These are phyloP conservation scores for Xanthia togata DNA, from an alignment of 2,888 invertebrate species.

Conservation along the genomic window DNA sequence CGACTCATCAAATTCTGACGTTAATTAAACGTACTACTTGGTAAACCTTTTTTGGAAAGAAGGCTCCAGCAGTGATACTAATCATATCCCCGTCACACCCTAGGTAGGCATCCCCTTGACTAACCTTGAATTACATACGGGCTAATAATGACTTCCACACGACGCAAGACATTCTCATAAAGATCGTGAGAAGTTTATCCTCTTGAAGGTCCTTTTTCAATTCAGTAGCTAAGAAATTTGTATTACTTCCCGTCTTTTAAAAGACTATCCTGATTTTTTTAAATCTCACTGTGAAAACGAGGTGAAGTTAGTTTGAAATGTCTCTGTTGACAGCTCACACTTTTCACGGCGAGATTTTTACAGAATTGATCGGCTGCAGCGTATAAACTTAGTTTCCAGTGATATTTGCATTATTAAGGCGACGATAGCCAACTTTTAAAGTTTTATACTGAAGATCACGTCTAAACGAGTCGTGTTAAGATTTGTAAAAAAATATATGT, in stretches of 20 bases:
- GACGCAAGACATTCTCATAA: background rate
- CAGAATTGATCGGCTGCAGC: background rate
- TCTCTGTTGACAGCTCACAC: too few species aligned
- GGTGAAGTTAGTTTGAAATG: too few species aligned
- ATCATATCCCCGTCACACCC: background rate
- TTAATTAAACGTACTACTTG: background rate
- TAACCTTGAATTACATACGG: background rate
- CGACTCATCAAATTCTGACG: conserved; percentile 2
- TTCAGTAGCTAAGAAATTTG: background rate
- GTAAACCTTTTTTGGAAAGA: too few species aligned
- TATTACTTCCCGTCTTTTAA: background rate
- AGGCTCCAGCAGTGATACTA: background rate
- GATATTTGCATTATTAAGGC: background rate
- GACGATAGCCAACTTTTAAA: too few species aligned
- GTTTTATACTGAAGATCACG: too few species aligned
- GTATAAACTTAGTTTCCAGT: background rate
- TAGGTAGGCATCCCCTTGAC: background rate
- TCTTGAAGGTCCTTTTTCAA: background rate
- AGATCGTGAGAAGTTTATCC: background rate
- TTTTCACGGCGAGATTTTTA: too few species aligned
- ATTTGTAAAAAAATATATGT: too few species aligned
- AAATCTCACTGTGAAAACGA: too few species aligned
- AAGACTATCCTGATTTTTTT: too few species aligned
- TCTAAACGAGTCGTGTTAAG: too few species aligned
- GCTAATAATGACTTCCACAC: background rate